These are phyloP conservation scores for Notarius lentiginosus DNA, from an alignment of 2,113 vertebrate genomes.

Conservation along the genomic window DNA sequence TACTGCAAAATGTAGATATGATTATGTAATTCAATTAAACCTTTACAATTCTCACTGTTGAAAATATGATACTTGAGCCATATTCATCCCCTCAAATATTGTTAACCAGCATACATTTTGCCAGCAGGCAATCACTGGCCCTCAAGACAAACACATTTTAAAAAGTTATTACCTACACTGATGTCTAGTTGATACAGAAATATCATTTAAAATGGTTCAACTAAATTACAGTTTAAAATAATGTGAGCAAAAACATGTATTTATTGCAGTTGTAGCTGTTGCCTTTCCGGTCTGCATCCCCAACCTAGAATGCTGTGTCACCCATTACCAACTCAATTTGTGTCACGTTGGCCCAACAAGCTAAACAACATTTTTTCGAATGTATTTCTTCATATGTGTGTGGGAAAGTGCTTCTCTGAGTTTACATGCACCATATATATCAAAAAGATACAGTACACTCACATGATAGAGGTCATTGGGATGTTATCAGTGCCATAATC, in stretches of 20 bases:
- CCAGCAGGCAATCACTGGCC: neutral
- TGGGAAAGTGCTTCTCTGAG: neutral
- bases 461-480: conserved; percentile 48
- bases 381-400: neutral
- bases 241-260: neutral
- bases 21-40: neutral
- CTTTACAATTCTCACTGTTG: neutral
- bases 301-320: neutral
- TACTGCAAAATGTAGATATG: neutral
- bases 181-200: neutral
- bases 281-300: neutral
- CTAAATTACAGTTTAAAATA: neutral
- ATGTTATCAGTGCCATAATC: conserved; percentile 31
- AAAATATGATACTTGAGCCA: neutral
- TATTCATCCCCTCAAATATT: neutral
- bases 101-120: neutral
- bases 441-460: conserved; percentile 27
- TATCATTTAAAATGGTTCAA: neutral
- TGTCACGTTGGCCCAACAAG: neutral
- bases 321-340: neutral
- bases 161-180: neutral
- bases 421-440: neutral
- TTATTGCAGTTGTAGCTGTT: neutral
- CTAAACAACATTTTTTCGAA: neutral
- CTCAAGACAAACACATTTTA: neutral